Evolutionary conservation across 2,888 invertebrate species (phyloP).

Genomic region (Apotomis turbidana): DNA sequence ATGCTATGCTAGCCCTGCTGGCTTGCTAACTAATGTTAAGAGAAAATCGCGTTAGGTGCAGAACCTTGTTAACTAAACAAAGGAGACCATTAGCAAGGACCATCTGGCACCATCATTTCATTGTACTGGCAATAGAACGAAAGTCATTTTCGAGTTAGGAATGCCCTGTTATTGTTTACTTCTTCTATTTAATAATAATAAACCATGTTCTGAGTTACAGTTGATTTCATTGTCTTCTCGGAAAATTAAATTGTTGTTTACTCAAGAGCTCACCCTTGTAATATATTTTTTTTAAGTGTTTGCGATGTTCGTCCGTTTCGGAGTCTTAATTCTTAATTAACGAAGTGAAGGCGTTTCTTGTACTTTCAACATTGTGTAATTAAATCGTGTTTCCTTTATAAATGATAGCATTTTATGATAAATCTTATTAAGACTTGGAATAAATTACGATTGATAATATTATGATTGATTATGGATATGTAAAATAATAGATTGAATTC

Average conservation of each 20-base stretch:
- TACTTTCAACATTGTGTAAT: neutral
- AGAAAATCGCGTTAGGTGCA: conserved; percentile 4
- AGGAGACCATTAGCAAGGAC: conserved; percentile 26
- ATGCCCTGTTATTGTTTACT: conserved; percentile 13
- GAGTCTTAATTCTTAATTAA: conserved; percentile 1
- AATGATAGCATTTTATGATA: neutral
- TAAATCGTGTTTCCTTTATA: neutral
- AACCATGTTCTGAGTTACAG: conserved; percentile 7
- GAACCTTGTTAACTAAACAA: conserved; percentile 34
- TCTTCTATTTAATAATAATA: conserved; percentile 5
- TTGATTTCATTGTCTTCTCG: conserved; percentile 12
- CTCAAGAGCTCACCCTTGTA: neutral
- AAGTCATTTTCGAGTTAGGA: conserved; percentile 18
- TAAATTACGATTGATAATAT: neutral
- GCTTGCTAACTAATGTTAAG: conserved; percentile 8
- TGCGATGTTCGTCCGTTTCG: neutral
- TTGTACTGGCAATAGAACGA: conserved; percentile 23
- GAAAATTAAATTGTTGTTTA: conserved; percentile 22
- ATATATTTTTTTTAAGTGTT: neutral
- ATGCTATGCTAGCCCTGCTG: neutral
- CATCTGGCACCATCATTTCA: conserved; percentile 23
- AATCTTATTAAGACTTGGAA: neutral
- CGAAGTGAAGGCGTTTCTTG: neutral
- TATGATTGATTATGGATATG: conserved; percentile 1
- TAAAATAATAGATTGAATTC: neutral